Conservation (phyloP, 2,113 vertebrate species). For the Charadrius vociferus region DNA sequence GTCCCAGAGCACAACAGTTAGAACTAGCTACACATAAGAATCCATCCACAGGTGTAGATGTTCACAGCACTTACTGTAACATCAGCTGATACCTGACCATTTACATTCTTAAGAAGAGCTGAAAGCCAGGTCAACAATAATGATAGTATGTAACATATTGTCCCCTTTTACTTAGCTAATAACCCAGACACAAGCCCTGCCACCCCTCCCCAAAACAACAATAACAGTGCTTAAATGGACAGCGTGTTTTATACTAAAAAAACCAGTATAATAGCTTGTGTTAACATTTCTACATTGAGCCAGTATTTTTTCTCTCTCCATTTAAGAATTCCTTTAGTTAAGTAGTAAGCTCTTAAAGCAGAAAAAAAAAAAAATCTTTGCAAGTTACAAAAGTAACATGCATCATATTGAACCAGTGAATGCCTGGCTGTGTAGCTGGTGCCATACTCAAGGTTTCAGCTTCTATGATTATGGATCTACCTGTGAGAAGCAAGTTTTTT, state of each 20-base stretch:
- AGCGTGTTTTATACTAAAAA: background rate
- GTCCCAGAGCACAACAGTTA: background rate
- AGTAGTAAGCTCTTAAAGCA: background rate
- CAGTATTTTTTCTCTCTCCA: background rate
- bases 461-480: background rate
- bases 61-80: background rate
- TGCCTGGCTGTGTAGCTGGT: background rate
- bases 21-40: background rate
- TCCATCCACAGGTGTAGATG: background rate
- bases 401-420: background rate
- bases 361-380: background rate
- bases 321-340: background rate
- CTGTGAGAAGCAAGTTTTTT: background rate
- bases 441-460: background rate
- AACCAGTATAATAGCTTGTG: background rate
- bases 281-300: background rate
- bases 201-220: fast-evolving
- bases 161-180: background rate
- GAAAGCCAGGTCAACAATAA: background rate
- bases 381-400: background rate
- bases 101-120: background rate
- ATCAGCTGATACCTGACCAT: background rate
- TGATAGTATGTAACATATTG: background rate
- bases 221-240: background rate
- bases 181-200: background rate